These are phyloP conservation scores for Tenthredo livida DNA, from an alignment of 2,888 invertebrate species.

Conservation along the genomic window DNA sequence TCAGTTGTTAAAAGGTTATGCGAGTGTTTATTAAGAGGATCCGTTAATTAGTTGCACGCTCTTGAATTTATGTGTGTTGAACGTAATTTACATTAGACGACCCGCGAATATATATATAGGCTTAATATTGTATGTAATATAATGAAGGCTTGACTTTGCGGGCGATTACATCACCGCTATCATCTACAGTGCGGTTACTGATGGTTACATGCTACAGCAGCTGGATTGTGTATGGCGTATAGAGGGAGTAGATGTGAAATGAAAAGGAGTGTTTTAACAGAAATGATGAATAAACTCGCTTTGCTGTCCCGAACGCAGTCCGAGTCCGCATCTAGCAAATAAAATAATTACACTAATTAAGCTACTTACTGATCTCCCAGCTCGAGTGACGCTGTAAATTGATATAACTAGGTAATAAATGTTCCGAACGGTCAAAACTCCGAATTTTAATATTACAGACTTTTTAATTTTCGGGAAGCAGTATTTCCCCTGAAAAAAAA, in stretches of 20 bases:
- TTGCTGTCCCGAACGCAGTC: not conserved
- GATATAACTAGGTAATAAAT: not conserved
- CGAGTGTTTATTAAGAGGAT: not conserved
- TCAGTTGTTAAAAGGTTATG: not conserved
- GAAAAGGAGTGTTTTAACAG: slow-evolving; percentile 12
- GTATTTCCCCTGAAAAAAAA: too few relatives aligned
- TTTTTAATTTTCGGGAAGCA: too few relatives aligned
- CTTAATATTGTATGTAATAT: not conserved
- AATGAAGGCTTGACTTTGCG: not conserved
- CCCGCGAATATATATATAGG: slow-evolving; percentile 20
- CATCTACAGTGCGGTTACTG: not conserved
- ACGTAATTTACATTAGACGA: not conserved
- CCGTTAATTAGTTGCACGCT: slow-evolving; percentile 16
- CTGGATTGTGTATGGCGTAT: not conserved
- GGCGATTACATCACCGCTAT: slow-evolving; percentile 4
- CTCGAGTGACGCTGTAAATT: not conserved
- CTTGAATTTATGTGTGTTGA: slow-evolving; percentile 4
- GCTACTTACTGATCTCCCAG: not conserved
- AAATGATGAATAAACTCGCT: not conserved
- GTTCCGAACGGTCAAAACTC: not conserved
- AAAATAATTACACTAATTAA: slow-evolving; percentile 36
- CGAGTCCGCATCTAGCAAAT: slow-evolving; percentile 6
- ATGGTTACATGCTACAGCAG: not conserved
- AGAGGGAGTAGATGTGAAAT: not conserved
- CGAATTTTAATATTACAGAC: not conserved